Base-by-base conservation (phyloP, 2,797 vertebrate genomes). In the Cephalopachus bancanus region DNA sequence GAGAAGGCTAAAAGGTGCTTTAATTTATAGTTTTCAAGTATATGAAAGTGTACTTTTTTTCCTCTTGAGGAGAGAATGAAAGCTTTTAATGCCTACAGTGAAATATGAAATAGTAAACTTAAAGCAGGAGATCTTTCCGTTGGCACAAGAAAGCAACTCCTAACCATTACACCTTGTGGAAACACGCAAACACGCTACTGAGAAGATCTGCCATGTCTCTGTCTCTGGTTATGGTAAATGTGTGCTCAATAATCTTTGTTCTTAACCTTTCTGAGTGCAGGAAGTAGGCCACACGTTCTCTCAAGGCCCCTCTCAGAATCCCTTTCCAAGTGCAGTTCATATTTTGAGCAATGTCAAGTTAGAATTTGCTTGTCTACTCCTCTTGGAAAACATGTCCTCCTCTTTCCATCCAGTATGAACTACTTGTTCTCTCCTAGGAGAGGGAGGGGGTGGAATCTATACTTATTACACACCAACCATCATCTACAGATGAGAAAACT, bases 1-100 rank as follows among this genome's bases (percentile, higher is more conserved):
- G 84, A 85, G 57, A 94, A 94, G 22, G 26, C 83, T 92, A 75
- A 93, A 81, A 89, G 75, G 78, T 83, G n/a, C 83, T 96, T 91
- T 94, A 67, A 96, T 92, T 96, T 95, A 89, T 49, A 53, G 20
- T 65, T 53, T 53, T 91, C 59, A 26, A 71, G n/a, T n/a, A 65
- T 64, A 6, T 80, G 53, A 62, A 81, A 81, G 44, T 19, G 1
- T 4, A 6, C 19, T 11, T 30, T 30, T 28, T 3, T 1, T 16
- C 62, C 7, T 62, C 69, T 33, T 62, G 76, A 60, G 44, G 33
- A 91, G 71, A 94, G 71, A 94, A 67, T 4, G 59, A 65, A 71
- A 59, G 59, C n/a, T 96, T 88, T 92, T 72, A 95, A 67, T 59
- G 30, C 60, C 28, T 30, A n/a, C 44, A 71, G 24, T 4, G 4